Evolutionary conservation across 2,888 invertebrate genomes (phyloP).

Genomic region (Cantharis rufa): DNA sequence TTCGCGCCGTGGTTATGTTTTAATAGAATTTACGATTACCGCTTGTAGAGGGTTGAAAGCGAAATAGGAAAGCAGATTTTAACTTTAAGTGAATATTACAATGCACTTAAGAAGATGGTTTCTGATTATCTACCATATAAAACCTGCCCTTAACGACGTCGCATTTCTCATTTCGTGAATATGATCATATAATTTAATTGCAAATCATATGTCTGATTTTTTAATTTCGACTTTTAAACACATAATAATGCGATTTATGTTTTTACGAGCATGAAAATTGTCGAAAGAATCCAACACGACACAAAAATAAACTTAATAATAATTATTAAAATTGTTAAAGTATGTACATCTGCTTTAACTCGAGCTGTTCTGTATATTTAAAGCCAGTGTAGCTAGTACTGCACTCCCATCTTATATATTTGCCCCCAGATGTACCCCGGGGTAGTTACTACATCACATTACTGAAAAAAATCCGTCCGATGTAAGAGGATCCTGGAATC

Average conservation of each 20-base stretch:
- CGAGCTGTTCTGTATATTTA: too few species aligned
- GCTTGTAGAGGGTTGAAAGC: constrained; percentile 51
- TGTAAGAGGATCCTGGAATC: too few species aligned
- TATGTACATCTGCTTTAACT: too few species aligned
- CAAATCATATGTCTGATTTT: background rate
- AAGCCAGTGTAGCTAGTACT: too few species aligned
- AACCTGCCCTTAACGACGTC: background rate
- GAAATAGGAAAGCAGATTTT: constrained; percentile 49
- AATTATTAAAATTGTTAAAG: too few species aligned
- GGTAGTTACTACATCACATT: too few species aligned
- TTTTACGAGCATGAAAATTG: too few species aligned
- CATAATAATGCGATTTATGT: background rate
- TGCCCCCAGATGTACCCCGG: too few species aligned
- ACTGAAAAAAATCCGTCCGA: too few species aligned
- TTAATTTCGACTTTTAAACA: background rate
- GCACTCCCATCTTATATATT: too few species aligned
- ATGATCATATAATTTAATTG: background rate
- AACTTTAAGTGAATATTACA: constrained; percentile 52
- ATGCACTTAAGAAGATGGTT: constrained; percentile 52
- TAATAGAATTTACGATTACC: constrained; percentile 60
- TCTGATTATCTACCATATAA: constrained; percentile 31
- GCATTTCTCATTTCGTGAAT: background rate
- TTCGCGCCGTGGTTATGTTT: constrained; percentile 60
- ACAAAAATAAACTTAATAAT: too few species aligned
- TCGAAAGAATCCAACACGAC: too few species aligned